A percentile compares a stretch with the other conserved stretches of the same genome.
phyloP scores from a whole-genome alignment of 2,113 vertebrate genomes.

The Ceyx margarethae region DNA sequence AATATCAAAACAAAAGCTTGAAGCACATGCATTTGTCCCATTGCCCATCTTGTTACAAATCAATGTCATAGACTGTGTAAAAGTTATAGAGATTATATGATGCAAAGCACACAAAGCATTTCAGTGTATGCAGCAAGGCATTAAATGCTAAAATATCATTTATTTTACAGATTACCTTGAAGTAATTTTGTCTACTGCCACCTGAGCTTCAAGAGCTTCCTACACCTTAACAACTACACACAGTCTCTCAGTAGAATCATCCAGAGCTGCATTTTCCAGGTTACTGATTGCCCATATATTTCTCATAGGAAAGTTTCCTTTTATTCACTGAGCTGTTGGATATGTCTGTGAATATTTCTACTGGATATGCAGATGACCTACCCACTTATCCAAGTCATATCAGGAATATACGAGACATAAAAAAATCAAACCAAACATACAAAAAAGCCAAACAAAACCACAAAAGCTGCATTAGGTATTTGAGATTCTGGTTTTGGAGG shows the following conservation, averaged over 20 bases:
- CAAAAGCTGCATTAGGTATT: background rate
- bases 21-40: background rate
- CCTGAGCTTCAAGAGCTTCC: constrained; percentile 27
- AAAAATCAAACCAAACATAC: background rate
- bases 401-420: background rate
- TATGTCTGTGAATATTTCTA: background rate
- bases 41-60: constrained; percentile 3
- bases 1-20: background rate
- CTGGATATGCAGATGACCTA: background rate
- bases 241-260: background rate
- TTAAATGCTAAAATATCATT: constrained; percentile 36
- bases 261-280: background rate
- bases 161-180: constrained; percentile 51
- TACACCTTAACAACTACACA: background rate
- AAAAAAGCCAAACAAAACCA: background rate
- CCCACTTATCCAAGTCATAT: background rate
- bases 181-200: constrained; percentile 38
- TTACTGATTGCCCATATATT: background rate
- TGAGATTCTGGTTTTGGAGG: background rate
- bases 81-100: constrained; percentile 53
- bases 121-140: background rate
- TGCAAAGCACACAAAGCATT: background rate
- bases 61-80: background rate
- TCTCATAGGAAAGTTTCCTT: background rate
- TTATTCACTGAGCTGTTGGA: background rate